phyloP scores from a whole-genome alignment of 2,797 vertebrate genomes.

The Trichosurus vulpecula region DNA sequence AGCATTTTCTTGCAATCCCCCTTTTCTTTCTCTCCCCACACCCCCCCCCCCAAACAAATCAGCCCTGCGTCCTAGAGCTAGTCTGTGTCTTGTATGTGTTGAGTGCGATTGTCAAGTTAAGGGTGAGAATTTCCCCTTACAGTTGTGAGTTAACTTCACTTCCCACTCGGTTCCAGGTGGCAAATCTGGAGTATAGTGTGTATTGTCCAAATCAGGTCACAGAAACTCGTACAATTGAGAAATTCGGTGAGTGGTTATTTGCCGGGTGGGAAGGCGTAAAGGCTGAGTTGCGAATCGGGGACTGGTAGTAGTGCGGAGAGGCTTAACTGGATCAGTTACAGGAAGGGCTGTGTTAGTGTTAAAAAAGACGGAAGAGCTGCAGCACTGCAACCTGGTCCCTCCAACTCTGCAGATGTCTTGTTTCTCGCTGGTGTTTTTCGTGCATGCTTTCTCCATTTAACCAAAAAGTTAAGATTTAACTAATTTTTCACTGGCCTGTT shows the following conservation, averaged over 20 bases:
- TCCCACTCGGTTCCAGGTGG: not conserved
- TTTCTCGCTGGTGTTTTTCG: constrained; percentile 57
- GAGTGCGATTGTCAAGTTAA: not conserved
- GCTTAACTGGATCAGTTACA: constrained; percentile 37
- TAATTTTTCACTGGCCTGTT: not conserved
- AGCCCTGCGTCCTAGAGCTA: not conserved
- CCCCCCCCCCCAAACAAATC: not conserved
- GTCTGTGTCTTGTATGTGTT: constrained; percentile 4
- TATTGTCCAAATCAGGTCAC: not conserved
- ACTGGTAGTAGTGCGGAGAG: not conserved
- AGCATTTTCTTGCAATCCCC: not conserved
- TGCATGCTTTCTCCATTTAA: not conserved
- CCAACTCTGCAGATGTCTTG: constrained; percentile 50
- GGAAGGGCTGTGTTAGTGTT: constrained; percentile 55
- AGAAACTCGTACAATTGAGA: not conserved
- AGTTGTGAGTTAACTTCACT: not conserved
- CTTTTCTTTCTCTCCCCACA: fast-evolving
- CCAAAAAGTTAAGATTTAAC: not conserved
- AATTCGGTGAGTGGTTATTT: not conserved
- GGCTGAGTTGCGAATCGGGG: not conserved
- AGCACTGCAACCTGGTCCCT: constrained; percentile 22
- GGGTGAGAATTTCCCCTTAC: not conserved
- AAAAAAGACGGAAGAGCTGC: constrained; percentile 35
- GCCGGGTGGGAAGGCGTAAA: not conserved
- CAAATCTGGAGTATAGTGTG: constrained; percentile 17